Evolutionary conservation across 1,140 invertebrate genomes (phyloP).

Genomic region (Drosophila sulfurigaster): DNA sequence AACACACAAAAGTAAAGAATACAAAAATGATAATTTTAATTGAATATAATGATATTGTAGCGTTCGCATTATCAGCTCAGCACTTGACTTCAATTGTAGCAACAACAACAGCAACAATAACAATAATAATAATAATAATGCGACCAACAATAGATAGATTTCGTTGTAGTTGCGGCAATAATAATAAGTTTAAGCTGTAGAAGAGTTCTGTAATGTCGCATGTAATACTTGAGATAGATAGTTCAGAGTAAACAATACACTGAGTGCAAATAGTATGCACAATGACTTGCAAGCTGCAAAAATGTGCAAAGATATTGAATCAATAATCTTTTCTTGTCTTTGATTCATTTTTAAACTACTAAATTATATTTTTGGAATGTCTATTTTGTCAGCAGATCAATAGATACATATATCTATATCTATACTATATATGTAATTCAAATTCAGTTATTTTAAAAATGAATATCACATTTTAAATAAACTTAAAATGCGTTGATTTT

Average conservation of each 20-base stretch:
- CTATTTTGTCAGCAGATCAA: no score
- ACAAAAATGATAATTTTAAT: slow-evolving; percentile 46
- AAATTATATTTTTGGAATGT: no score
- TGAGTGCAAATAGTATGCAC: neutral
- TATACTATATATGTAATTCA: no score
- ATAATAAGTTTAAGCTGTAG: slow-evolving; percentile 1
- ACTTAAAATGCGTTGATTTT: no score
- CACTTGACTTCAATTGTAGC: slow-evolving; percentile 41
- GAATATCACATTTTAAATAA: no score
- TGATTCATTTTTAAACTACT: no score
- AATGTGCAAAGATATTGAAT: neutral
- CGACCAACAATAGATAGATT: neutral
- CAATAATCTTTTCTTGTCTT: no score
- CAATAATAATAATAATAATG: neutral
- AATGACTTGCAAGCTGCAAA: neutral
- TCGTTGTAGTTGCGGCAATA: neutral
- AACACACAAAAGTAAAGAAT: neutral
- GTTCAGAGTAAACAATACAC: slow-evolving; percentile 12
- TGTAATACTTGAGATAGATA: slow-evolving; percentile 33
- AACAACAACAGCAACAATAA: slow-evolving; percentile 8
- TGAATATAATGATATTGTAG: slow-evolving; percentile 54
- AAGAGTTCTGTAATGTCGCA: slow-evolving; percentile 27
- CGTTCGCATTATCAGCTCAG: slow-evolving; percentile 39
- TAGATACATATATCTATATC: no score
- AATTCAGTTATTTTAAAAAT: no score